These are phyloP conservation scores for Hirtodrosophila duncani DNA, from an alignment of 2,888 invertebrate genomes.

Conservation along the genomic window DNA sequence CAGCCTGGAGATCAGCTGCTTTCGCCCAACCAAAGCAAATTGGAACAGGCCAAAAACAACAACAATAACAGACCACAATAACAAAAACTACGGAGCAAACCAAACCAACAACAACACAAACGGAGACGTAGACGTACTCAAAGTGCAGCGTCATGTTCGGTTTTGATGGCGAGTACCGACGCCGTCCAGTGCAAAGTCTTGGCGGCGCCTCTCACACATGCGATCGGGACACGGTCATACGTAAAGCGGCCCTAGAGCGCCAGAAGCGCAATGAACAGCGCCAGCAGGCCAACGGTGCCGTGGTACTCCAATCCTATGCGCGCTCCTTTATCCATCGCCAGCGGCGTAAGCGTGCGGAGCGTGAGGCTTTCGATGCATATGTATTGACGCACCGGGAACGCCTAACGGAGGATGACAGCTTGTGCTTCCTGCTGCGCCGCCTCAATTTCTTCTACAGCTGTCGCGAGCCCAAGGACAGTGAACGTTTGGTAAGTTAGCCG, in stretches of 20 bases:
- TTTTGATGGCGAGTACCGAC: constrained; percentile 94
- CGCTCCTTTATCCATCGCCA: constrained; percentile 87
- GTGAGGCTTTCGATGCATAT: constrained; percentile 84
- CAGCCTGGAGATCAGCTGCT: too few relatives aligned
- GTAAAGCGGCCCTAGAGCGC: constrained; percentile 90
- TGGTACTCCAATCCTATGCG: constrained; percentile 89
- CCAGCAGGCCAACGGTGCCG: constrained; percentile 85
- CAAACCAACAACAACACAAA: constrained; percentile 2
- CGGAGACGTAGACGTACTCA: constrained; percentile 5
- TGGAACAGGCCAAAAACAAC: constrained; percentile 56
- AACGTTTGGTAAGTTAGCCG: constrained; percentile 80
- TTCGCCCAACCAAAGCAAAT: constrained; percentile 22
- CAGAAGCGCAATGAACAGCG: constrained; percentile 91
- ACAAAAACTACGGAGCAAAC: constrained; percentile 16
- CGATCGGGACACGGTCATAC: constrained; percentile 82
- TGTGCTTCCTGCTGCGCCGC: constrained; percentile 81
- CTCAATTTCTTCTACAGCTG: constrained; percentile 87
- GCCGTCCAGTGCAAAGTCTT: constrained; percentile 92
- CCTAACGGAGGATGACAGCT: constrained; percentile 78
- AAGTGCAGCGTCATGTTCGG: constrained; percentile 81
- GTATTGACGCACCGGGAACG: constrained; percentile 77
- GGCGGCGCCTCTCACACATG: constrained; percentile 89
- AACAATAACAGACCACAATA: constrained; percentile 22
- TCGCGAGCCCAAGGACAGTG: constrained; percentile 81
- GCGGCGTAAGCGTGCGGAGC: constrained; percentile 82